Evolutionary conservation across 2,113 vertebrate species (phyloP), one percentile per base, ranked within the genome.

Genomic region (Pungitius pungitius): DNA sequence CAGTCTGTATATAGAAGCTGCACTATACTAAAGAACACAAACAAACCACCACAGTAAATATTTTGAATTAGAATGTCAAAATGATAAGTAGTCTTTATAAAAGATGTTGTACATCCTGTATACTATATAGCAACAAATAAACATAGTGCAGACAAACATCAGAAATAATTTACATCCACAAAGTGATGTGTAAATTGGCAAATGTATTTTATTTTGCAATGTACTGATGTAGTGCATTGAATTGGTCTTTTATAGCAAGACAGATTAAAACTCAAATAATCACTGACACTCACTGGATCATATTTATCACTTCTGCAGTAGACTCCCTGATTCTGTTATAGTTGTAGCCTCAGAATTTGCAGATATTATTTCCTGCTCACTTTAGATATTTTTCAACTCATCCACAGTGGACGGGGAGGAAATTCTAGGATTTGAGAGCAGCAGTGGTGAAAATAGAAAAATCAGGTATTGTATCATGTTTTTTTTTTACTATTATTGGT

Each of bases 401-500:
- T 73, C 35, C 56, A n/a, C 9, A 43, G 18, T 37, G 58, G 69
- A 52, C 24, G 7, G 10, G 12, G 27, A 66, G 39, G 30, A 71
- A 65, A 70, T 39, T 60, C 35, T 57, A 7, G 33, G 49, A 75
- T 66, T 78, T 64, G 67, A 54, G 6, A 5, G 22, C 0, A 0
- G 37, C 11, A 39, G 37, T 67, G 66, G 68, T 22, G 37, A 75
- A 47, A 69, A 57, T 49, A 73, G 80, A 43, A 71, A 70, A 84
- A 78, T 74, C 47, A 67, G 30, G 58, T 47, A 26, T 62, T 81
- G 63, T 63, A 70, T 81, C 81, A 80, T 76, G 82, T 18, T 14
- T 72, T 71, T 14, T 72, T 71, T 22, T 24, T 24, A 4, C 55
- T 42, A 59, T 77, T 51, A 58, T 82, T 57, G 65, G 69, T 73